Evolutionary conservation across 2,113 vertebrate species (phyloP), one percentile per base, ranked within the genome.

Genomic region (Nothocercus julius): DNA sequence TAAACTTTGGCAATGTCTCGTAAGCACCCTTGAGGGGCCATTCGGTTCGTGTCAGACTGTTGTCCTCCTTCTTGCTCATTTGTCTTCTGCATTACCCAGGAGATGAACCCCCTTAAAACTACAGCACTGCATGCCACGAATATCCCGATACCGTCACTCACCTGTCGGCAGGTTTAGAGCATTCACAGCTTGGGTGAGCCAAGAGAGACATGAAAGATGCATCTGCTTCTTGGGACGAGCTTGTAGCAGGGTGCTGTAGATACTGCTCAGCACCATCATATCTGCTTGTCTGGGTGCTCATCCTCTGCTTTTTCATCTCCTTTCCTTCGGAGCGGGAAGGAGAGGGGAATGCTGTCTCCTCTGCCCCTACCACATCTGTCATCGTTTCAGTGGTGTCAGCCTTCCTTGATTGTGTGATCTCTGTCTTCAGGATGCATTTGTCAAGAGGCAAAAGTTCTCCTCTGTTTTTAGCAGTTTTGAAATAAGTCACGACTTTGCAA

Each of bases 301-400:
- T 34, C 25, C 20, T 64, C 54, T 81, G n/a, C 66, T 63, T 85
- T 44, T 34, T 53, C 74, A 18, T 9, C 12, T 13, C 42, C 21
- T 44, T 47, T 67, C 25, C 59, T 59, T 20, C 15, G 9, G 45
- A 38, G 56, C 64, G 15, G 25, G 19, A 24, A 45, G 45, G 25
- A 54, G 34, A 18, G 16, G 13, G 47, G 27, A 47, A 14, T 30
- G 59, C n/a, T 51, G 21, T 34, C 75, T 91, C 47, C 62, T 20
- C 1, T 53, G 0, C 27, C 74, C 54, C 21, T 12, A 15, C 74
- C 49, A 38, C 38, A 1, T 6, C 80, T 32, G 3, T 45, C 27
- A 2, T 9, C 19, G 1, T 69, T 66, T 24, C 1, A 2, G 25
- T 53, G 66, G 13, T 69, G 51, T 61, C 76, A 3, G 0, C 56